Base-by-base conservation (phyloP, 1,140 invertebrate genomes). In the Nebria ingens region DNA sequence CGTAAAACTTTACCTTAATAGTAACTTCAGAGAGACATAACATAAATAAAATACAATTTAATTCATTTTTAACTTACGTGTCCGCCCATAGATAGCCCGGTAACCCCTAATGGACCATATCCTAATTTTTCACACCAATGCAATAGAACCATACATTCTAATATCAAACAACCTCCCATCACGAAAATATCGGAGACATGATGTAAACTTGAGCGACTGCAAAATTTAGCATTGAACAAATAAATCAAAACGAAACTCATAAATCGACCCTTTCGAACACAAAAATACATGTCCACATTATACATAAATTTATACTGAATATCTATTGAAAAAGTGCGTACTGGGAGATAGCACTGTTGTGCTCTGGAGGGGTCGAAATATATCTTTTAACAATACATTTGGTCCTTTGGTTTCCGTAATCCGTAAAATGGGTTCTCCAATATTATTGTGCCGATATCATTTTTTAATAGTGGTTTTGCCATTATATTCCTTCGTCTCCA, bases 61-160 rank as follows among this genome's bases (percentile, higher is more conserved):
- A n/a, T n/a, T n/a, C n/a, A n/a, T 9, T 34, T 9, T 52, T 59
- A 63, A 80, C 86, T 79, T 70, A 97, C 93, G 82, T 98, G 93
- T 50, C 96, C 97, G 56, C 97, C 97, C 95, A 99, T 97, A n/a
- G 96, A 98, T 51, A 98, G 81, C n/a, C 96, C 96, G 19, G 92
- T 93, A 6, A 98, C 77, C 50, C 92, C 93, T 2, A 98, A 75
- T 0, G 96, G 95, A 11, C 91, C 91, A 68, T 87, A 89, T 19
- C 87, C 86, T 66, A 90, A 79, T 52, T 81, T 76, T 71, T 94
- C 88, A 66, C 91, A 93, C 93, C 93, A 98, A 73, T 94, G 85
- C 45, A 98, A 80, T 51, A 99, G 75, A 19, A 89, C 93, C 54
- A 96, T 74, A 6, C 89, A 89, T 75, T 99, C 97, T 58, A 97